Evolutionary conservation across 53 echinoderm and acorn worm genomes (phyloP), one percentile per base, ranked within the genome.

Genomic region (Actinopyga echinites): DNA sequence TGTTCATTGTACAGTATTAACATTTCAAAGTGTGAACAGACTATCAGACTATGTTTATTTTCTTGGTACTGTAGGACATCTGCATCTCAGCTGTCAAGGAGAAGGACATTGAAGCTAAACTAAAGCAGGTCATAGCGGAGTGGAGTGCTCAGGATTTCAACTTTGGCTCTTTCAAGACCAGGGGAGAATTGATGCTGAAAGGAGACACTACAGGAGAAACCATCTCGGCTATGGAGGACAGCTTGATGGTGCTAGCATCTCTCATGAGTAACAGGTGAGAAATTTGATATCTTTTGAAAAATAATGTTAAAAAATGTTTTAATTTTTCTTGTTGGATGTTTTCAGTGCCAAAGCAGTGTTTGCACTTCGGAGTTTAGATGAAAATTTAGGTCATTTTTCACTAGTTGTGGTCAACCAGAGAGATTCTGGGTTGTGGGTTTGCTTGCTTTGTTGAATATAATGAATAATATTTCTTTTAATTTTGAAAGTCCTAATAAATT

Each of bases 21-120:
- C 25, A 30, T 29, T n/a, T n/a, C n/a, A n/a, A n/a, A n/a, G n/a
- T n/a, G 10, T 71, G 22, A n/a, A 11, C 23, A 12, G 10, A n/a
- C 66, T 24, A 55, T 13, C 56, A 11, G 49, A 49, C 2, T 0
- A 49, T 17, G 49, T 62, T 62, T 0, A 9, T 31, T 83, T 45
- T 54, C n/a, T 71, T 33, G 15, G 19, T 23, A 19, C 54, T 45
- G 40, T 60, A 96, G 96, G 99, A 99, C 75, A 85, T 99, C 44
- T 94, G 94, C 52, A 99, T 99, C 89, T 99, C 99, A 23, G 99
- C 99, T 21, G 99, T 99, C 59, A 99, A 99, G 83, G 99, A 99
- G 82, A 92, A 95, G 43, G 99, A 99, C 85, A 99, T 99, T 43
- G 99, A 99, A 65, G 99, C 99, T 56, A 99, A 99, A 55, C 83